A percentile compares a stretch with the other conserved stretches of the same genome.
Conservation (phyloP, 2,888 invertebrate genomes). For the Phaonia tiefii region DNA sequence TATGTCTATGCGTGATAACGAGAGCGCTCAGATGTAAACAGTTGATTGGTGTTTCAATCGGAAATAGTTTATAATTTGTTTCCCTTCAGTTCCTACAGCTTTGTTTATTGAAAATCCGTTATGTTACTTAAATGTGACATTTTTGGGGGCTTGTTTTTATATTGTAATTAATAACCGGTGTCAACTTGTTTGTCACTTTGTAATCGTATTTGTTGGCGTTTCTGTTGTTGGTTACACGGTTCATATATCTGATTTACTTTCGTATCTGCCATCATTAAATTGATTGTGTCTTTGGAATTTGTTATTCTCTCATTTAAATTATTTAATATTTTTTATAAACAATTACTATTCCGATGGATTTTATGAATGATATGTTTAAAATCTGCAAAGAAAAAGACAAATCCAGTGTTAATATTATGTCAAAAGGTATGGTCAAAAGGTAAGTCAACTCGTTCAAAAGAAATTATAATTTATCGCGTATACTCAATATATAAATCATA, state of each 20-base stretch:
- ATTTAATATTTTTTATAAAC: not conserved
- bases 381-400: slow-evolving; percentile 8
- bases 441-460: too few relatives aligned
- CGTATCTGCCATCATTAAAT: slow-evolving; percentile 41
- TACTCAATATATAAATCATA: too few relatives aligned
- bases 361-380: slow-evolving; percentile 11
- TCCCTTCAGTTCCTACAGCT: too few relatives aligned
- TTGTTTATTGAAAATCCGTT: too few relatives aligned
- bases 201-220: slow-evolving; percentile 55
- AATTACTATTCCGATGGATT: not conserved
- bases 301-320: not conserved
- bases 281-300: slow-evolving; percentile 23
- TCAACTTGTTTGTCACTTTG: slow-evolving; percentile 54
- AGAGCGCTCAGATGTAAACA: not conserved
- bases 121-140: slow-evolving; percentile 8
- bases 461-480: too few relatives aligned
- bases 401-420: too few relatives aligned
- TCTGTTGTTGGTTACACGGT: slow-evolving; percentile 51
- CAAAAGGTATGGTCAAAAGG: too few relatives aligned
- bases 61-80: slow-evolving; percentile 44
- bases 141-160: slow-evolving; percentile 42
- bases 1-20: too few relatives aligned
- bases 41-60: not conserved
- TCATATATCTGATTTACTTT: slow-evolving; percentile 52
- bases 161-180: slow-evolving; percentile 44